Percentiles rank a stretch among this genome's conserved stretches.
Conservation (phyloP, 2,888 invertebrate genomes). For the Nomada fucata region DNA sequence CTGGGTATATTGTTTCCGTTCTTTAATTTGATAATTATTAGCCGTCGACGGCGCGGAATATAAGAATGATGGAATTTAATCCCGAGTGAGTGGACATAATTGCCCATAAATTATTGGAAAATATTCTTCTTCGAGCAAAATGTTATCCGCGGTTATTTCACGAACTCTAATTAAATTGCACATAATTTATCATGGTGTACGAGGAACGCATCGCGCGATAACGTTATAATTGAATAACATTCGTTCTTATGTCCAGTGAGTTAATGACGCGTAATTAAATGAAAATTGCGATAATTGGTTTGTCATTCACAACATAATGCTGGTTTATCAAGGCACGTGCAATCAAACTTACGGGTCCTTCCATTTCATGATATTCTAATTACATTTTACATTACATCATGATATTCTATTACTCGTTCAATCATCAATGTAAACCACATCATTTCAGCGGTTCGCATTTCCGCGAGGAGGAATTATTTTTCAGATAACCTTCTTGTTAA, state of each 20-base stretch:
- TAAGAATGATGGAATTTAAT: not conserved
- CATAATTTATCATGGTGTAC: not conserved
- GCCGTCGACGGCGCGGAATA: not conserved
- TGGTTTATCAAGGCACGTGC: not conserved
- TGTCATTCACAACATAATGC: not conserved
- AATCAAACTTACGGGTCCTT: not conserved
- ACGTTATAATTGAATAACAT: constrained; percentile 21
- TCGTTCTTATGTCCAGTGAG: not conserved
- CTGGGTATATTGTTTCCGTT: not conserved
- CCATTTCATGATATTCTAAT: not conserved
- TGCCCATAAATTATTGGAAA: not conserved
- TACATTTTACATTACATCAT: no score
- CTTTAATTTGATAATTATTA: not conserved
- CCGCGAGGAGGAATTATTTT: no score
- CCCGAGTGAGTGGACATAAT: not conserved
- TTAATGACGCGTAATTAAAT: not conserved
- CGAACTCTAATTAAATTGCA: not conserved
- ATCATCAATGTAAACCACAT: not conserved
- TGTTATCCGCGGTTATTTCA: not conserved
- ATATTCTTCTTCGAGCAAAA: not conserved
- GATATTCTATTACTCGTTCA: not conserved
- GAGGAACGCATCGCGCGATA: not conserved
- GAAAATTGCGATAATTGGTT: constrained; percentile 24
- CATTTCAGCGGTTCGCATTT: no score
- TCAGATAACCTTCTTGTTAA: no score